These are phyloP conservation scores for Sialia sialis DNA, from an alignment of 2,113 vertebrate genomes.

Conservation along the genomic window DNA sequence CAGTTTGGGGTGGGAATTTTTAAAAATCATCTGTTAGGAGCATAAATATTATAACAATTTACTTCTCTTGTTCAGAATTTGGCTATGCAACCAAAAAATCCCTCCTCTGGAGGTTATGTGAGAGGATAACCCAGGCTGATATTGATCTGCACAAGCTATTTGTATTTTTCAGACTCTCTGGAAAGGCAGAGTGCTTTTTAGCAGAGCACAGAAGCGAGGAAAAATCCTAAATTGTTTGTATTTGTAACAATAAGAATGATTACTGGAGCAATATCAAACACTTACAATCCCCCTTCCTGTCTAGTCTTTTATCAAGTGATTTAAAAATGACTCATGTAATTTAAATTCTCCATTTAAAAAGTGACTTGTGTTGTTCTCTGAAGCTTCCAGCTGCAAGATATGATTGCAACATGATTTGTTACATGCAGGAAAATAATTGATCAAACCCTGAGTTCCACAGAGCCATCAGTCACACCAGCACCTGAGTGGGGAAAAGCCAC, in stretches of 20 bases:
- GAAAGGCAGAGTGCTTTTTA: not conserved
- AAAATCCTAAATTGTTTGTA: not conserved
- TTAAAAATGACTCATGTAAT: slow-evolving; percentile 19
- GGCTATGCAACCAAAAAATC: not conserved
- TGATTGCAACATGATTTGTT: not conserved
- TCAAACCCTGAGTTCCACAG: not conserved
- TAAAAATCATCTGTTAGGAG: accelerated
- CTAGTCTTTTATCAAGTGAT: slow-evolving; percentile 2
- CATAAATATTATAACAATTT: not conserved
- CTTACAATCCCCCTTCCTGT: not conserved
- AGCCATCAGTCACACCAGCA: not conserved
- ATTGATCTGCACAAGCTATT: not conserved
- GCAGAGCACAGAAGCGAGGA: not conserved
- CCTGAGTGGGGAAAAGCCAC: not conserved
- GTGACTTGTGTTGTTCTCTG: not conserved
- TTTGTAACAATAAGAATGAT: not conserved
- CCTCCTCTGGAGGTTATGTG: not conserved
- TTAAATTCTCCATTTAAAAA: slow-evolving; percentile 15
- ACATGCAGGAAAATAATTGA: not conserved
- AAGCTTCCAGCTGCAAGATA: not conserved
- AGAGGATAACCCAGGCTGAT: not conserved
- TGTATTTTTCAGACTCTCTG: not conserved
- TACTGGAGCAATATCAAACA: not conserved
- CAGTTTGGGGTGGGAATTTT: accelerated
- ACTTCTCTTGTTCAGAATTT: not conserved